A percentile compares a stretch with the other conserved stretches of the same genome.
phyloP scores from a whole-genome alignment of 2,888 invertebrate species.

The Hofmannophila pseudospretella region DNA sequence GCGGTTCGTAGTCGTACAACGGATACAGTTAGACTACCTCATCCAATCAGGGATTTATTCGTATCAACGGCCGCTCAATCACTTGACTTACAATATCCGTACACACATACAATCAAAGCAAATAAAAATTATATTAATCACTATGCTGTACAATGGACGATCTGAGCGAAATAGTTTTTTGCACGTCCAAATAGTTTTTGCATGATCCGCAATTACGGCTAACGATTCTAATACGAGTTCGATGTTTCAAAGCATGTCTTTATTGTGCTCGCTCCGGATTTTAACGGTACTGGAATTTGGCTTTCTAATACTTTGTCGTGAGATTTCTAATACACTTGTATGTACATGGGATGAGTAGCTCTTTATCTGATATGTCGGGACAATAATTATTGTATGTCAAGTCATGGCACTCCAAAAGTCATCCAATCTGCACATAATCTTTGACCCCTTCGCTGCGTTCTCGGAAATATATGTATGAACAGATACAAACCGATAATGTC shows the following conservation, averaged over 20 bases:
- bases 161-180: constrained; percentile 45
- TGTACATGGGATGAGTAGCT: constrained; percentile 21
- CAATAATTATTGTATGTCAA: constrained; percentile 52
- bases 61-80: constrained; percentile 55
- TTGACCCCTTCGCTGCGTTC: constrained; percentile 25
- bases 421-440: constrained; percentile 41
- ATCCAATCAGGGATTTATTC: constrained; percentile 49
- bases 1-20: constrained; percentile 46
- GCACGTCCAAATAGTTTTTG: constrained; percentile 42
- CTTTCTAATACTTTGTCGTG: constrained; percentile 67
- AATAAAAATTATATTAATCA: constrained; percentile 65
- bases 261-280: constrained; percentile 40
- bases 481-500: constrained; percentile 38
- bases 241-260: constrained; percentile 47
- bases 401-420: constrained; percentile 18
- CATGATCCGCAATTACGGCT: constrained; percentile 60
- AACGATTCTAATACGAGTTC: constrained; percentile 53
- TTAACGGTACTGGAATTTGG: constrained; percentile 49
- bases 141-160: constrained; percentile 31
- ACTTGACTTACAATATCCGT: constrained; percentile 35
- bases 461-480: no score
- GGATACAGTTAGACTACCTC: constrained; percentile 33
- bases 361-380: constrained; percentile 52
- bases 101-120: constrained; percentile 52
- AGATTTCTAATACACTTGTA: constrained; percentile 32